Evolutionary conservation across 2,888 invertebrate species (phyloP).

Genomic region (Andrena marginata): DNA sequence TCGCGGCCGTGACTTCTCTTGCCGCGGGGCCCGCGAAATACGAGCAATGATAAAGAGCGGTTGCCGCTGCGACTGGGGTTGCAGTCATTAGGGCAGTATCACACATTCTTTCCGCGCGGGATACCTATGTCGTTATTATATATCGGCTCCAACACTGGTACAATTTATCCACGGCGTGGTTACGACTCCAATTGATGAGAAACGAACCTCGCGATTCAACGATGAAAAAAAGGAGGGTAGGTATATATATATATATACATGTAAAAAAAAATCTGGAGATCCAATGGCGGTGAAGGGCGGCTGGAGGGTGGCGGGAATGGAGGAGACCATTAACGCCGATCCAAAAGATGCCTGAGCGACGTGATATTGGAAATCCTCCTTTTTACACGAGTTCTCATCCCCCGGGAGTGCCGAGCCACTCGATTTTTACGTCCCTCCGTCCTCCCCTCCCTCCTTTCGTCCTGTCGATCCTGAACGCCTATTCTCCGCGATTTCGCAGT

Average conservation of each 20-base stretch:
- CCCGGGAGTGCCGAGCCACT: constrained; percentile 49
- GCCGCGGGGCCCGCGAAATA: constrained; percentile 11
- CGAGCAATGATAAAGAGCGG: neutral
- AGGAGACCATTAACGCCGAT: constrained; percentile 65
- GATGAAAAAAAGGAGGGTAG: constrained; percentile 23
- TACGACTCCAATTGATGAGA: constrained; percentile 44
- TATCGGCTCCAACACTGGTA: constrained; percentile 59
- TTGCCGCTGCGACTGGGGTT: neutral
- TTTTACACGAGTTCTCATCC: constrained; percentile 52
- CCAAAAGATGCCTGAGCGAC: constrained; percentile 57
- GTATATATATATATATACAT: constrained; percentile 3
- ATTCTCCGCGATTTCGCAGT: constrained; percentile 49
- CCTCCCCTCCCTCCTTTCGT: neutral
- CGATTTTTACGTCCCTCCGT: constrained; percentile 51
- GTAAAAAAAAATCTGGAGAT: constrained; percentile 26
- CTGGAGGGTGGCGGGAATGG: constrained; percentile 30
- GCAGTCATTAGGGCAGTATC: constrained; percentile 48
- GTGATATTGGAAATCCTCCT: constrained; percentile 60
- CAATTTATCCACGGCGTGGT: constrained; percentile 44
- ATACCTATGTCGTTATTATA: constrained; percentile 48
- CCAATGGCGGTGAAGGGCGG: constrained; percentile 25
- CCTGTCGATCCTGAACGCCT: constrained; percentile 18
- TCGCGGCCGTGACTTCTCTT: constrained; percentile 7
- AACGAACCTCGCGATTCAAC: constrained; percentile 39
- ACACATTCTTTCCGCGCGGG: constrained; percentile 37